Conservation (phyloP, 1,140 invertebrate genomes). For the Lethocerus indicus region DNA sequence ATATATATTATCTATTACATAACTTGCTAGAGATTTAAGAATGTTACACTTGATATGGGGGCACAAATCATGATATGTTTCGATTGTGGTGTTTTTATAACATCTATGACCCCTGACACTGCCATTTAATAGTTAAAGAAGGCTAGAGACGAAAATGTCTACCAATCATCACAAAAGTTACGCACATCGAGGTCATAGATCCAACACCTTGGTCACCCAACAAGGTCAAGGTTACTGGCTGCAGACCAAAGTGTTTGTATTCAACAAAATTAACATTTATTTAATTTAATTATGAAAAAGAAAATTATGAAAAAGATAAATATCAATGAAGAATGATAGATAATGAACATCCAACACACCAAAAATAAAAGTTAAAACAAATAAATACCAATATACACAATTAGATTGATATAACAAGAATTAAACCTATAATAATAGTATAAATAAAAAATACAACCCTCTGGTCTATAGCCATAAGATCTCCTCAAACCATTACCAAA, state of each 20-base stretch:
- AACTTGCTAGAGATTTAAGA: conserved; percentile 18
- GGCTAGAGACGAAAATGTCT: conserved; percentile 25
- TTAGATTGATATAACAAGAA: no score
- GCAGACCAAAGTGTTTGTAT: conserved; percentile 3
- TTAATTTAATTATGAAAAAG: no score
- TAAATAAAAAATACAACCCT: no score
- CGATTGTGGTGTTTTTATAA: conserved; percentile 17
- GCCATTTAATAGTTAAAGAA: conserved; percentile 10
- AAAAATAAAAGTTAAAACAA: no score
- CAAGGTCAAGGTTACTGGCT: conserved; percentile 9
- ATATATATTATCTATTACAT: conserved; percentile 13
- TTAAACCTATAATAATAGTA: no score
- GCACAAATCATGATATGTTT: conserved; percentile 19
- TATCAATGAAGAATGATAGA: no score
- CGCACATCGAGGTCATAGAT: conserved; percentile 5
- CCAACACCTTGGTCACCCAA: conserved; percentile 12
- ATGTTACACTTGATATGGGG: conserved; percentile 19
- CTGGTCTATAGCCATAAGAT: no score
- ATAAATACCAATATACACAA: no score
- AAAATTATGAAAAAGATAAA: no score
- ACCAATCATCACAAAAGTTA: conserved; percentile 4
- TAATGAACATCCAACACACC: no score
- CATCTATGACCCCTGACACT: conserved; percentile 8
- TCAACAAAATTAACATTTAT: no score
- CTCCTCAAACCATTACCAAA: no score